Percentiles rank a stretch among this genome's conserved stretches.
Evolutionary conservation across 2,888 invertebrate species (phyloP).

Genomic region (Apocheima hispidaria): DNA sequence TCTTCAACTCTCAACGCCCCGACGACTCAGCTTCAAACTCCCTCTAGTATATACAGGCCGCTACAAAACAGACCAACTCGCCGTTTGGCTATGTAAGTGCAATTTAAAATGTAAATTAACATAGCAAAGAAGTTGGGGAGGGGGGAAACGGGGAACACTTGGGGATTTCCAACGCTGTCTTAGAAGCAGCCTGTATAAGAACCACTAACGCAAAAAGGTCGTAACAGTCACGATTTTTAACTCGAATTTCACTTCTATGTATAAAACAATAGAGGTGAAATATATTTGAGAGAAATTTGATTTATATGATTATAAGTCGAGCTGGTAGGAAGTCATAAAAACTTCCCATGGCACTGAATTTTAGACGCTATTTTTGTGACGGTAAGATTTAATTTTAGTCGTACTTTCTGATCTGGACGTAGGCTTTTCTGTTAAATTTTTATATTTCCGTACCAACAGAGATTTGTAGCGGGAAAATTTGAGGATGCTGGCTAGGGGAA

Average conservation of each 20-base stretch:
- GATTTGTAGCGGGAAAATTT: conserved; percentile 72
- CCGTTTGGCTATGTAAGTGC: conserved; percentile 84
- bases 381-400: conserved; percentile 54
- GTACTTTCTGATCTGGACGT: conserved; percentile 46
- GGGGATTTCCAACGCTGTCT: conserved; percentile 75
- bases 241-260: conserved; percentile 16
- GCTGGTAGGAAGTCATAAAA: conserved; percentile 48
- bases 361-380: conserved; percentile 35
- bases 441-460: conserved; percentile 75
- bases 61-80: conserved; percentile 79
- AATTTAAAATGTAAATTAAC: conserved; percentile 88
- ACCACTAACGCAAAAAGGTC: conserved; percentile 18
- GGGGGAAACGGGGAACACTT: conserved; percentile 66
- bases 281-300: not conserved
- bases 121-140: conserved; percentile 82
- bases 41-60: conserved; percentile 59
- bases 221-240: conserved; percentile 2
- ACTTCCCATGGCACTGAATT: conserved; percentile 43
- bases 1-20: conserved; percentile 12
- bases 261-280: accelerated
- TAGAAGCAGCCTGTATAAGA: conserved; percentile 61
- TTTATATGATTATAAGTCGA: conserved; percentile 16
- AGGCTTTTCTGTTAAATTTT: conserved; percentile 68
- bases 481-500: conserved; percentile 42
- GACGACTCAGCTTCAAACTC: conserved; percentile 13